Base-by-base conservation (phyloP, 2,113 vertebrate species). In the Dipodomys spectabilis region DNA sequence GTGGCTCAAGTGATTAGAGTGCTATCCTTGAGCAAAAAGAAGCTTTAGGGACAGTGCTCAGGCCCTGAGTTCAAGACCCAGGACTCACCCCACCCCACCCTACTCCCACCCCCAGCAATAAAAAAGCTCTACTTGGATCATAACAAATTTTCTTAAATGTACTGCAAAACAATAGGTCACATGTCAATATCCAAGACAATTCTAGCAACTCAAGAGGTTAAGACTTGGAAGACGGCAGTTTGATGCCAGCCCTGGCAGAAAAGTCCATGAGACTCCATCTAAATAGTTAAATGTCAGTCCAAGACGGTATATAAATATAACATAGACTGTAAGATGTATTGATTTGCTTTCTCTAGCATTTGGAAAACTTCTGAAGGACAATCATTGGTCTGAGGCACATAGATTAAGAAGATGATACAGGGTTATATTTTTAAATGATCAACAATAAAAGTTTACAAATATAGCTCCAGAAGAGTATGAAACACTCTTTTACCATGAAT, bases 401-500 rank as follows among this genome's bases (percentile, higher is more conserved):
- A 91, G 35, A 73, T 67, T 23, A 81, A 86, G 27, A 74, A 83
- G 84, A 88, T 49, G 84, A 88, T 49, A 92, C 49, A 39, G 22
- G 15, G 67, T 57, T 72, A 27, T 62, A 23, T 64, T 69, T 90
- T 67, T 80, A 85, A 82, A 65, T 53, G 22, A 32, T 62, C 28
- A 86, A 93, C 35, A 77, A 91, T 19, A 93, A 13, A 75, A 0
- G 8, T 2, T 71, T 75, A 73, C 6, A 68, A 72, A 72, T 65
- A 65, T 0, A 80, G 44, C 30, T 60, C 65, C 77, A 60, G 13
- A 68, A 87, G 27, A 84, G 6, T 78, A 69, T 32, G 22, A 84
- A 93, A 73, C 32, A 75, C 15, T 80, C 25, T 96, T 89, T 97
- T 96, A 99, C 99, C 99, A 60, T 99, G 99, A 97, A 99, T 99